Evolutionary conservation across 1,140 invertebrate genomes (phyloP), one percentile per base, ranked within the genome.

Genomic region (Cataglyphis hispanica): DNA sequence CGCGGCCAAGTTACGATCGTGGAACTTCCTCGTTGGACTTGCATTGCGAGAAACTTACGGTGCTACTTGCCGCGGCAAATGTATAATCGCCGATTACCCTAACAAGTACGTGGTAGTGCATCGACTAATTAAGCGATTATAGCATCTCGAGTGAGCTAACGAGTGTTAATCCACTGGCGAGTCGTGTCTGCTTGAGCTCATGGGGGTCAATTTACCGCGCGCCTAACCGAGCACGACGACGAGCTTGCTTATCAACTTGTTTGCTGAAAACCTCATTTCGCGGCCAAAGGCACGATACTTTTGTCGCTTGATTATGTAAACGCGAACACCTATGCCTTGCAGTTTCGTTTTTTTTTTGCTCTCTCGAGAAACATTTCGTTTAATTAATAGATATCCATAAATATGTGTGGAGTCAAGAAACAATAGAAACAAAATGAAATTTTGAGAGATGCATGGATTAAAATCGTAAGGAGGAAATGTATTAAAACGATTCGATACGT

Each of bases 71-170:
- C 81, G 61, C 61, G 64, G 66, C 66, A 60, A 43, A 61, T 37
- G 56, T 22, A 58, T 81, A 74, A 85, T 64, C 87, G 72, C 58
- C 69, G 87, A 87, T 88, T 88, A 88, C 61, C 84, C 78, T 53
- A 75, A 78, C 72, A 50, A 63, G 76, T 46, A 78, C 84, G 75
- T 40, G 75, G 84, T 60, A 63, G 61, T 69, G 87, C 84, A 70
- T 56, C 25, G 60, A 88, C 87, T 89, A 89, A 89, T 89, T 89
- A 89, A 89, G 87, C 87, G 87, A 89, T 89, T 89, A 89, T 86
- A 76, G 87, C 87, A 43, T 89, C 75, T 34, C 70, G 69, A 61
- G 83, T 67, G 67, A 81, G 87, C 61, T 88, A 86, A 89, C 87
- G 87, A 89, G 87, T 89, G 87, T 89, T 89, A 89, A 89, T 86